Conservation (phyloP, 2,113 vertebrate genomes). For the Psittacara wagleri region DNA sequence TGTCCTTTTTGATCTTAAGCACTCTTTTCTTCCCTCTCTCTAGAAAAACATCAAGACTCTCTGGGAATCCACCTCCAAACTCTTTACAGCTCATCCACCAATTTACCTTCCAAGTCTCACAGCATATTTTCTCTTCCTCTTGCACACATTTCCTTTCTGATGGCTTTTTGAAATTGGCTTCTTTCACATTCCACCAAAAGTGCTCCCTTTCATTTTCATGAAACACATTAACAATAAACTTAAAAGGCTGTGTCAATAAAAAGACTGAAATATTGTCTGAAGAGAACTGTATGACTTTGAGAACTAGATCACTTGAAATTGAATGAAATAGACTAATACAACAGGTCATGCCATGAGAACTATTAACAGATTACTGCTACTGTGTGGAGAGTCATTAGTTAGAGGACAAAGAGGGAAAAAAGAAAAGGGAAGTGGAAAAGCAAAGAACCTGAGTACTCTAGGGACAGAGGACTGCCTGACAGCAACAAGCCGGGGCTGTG, state of each 20-base stretch:
- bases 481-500: not conserved
- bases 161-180: not conserved
- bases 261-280: constrained; percentile 15
- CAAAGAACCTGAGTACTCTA: not conserved
- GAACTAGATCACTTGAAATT: not conserved
- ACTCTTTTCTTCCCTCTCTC: not conserved
- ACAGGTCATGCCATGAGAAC: not conserved
- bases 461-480: not conserved
- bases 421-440: not conserved
- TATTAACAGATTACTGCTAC: not conserved
- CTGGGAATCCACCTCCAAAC: not conserved
- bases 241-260: constrained; percentile 4
- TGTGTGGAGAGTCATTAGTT: not conserved
- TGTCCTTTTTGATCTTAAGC: not conserved
- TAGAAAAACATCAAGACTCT: not conserved
- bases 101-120: not conserved
- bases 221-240: not conserved
- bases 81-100: not conserved
- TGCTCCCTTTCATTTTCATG: constrained; percentile 9
- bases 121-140: not conserved
- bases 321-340: not conserved
- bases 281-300: not conserved
- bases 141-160: not conserved
- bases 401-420: not conserved
- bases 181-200: constrained; percentile 1